Evolutionary conservation across 2,797 vertebrate species (phyloP).

Genomic region (Clarias laeviceps): DNA sequence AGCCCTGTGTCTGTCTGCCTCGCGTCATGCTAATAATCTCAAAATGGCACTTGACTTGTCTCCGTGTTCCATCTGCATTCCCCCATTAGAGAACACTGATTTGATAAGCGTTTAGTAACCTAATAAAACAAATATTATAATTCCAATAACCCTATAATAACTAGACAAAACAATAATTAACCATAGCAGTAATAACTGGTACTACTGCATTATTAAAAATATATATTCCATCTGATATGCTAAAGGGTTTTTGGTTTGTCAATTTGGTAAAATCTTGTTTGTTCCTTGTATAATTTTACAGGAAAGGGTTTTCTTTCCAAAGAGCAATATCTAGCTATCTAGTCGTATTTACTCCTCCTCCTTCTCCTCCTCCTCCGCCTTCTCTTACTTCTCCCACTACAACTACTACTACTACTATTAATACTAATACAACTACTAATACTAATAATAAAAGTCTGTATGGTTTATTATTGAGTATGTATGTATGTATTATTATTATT

Average conservation of each 20-base stretch:
- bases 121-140: not conserved
- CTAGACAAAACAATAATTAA: not conserved
- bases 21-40: not conserved
- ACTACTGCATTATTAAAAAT: not conserved
- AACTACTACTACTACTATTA: not conserved
- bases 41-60: not conserved
- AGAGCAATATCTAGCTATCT: not conserved
- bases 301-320: not conserved
- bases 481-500: too few species aligned
- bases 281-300: not conserved
- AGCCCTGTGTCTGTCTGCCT: conserved; percentile 6
- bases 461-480: too few species aligned
- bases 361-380: not conserved
- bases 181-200: not conserved
- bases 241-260: not conserved
- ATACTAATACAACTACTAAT: too few species aligned
- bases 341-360: not conserved
- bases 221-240: not conserved
- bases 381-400: too few species aligned
- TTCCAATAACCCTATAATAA: not conserved
- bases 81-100: not conserved
- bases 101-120: not conserved
- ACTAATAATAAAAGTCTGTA: too few species aligned
- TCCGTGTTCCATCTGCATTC: not conserved
- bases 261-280: too few species aligned